Base-by-base conservation (phyloP, 2,797 vertebrate genomes). In the Myotis myotis region DNA sequence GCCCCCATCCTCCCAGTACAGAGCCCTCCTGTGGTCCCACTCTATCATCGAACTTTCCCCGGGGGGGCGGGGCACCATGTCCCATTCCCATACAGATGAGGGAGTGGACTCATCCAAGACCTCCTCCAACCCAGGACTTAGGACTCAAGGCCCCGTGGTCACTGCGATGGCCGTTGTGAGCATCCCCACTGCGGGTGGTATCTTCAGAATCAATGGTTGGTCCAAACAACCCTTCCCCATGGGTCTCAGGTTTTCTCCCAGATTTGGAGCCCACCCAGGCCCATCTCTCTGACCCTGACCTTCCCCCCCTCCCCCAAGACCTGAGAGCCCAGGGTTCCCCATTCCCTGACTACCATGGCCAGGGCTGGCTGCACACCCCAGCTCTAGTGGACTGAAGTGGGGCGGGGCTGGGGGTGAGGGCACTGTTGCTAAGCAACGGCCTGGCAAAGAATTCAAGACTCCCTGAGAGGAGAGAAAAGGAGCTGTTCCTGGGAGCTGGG, bases 371-470 rank as follows among this genome's bases (percentile, higher is more conserved):
- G 17, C 15, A 47, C 3, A 7, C 28, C 71, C n/a, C 62, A n/a
- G 51, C n/a, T 62, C 41, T 22, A 70, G 76, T 20, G 4, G 1
- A 53, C 70, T 49, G 36, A 19, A 53, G 79, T 12, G n/a, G 76
- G 87, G 79, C 0, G 8, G 95, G 81, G 85, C 60, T 22, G n/a
- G 47, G 22, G 17, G 3, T 1, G 51, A 78, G 91, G 84, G 64
- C 78, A 70, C 38, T 64, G 70, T 94, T 97, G 93, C 93, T 87
- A 96, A 49, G 95, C 93, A 92, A 94, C 68, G 16, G 75, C 51
- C 62, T 84, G 81, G 81, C 30, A 53, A 70, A 92, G 60, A 62
- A 38, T 62, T 53, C 68, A 12, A 1, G 30, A 68, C 36, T 57
- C 76, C 66, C n/a, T 20, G 36, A 41, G 41, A 76, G 41, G 60